Conservation (phyloP, 2,888 invertebrate genomes). For the Dicyrtomina minuta region DNA sequence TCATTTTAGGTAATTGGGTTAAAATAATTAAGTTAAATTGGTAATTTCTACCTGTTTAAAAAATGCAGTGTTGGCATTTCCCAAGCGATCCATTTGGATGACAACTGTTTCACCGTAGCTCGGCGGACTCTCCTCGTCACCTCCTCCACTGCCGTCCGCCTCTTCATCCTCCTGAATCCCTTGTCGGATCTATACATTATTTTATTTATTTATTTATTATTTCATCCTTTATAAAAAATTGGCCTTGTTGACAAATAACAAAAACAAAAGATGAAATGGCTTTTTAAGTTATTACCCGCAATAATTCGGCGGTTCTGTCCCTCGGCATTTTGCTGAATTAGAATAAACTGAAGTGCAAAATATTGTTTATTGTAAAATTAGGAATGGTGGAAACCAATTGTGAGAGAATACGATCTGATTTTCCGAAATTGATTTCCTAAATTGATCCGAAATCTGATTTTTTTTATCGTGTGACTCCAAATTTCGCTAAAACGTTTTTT, state of each 20-base stretch:
- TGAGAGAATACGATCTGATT: too few relatives aligned
- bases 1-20: neutral
- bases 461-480: too few relatives aligned
- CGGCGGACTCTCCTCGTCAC: conserved; percentile 18
- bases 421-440: too few relatives aligned
- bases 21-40: neutral
- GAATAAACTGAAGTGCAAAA: too few relatives aligned
- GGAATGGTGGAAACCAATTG: too few relatives aligned
- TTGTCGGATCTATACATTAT: conserved; percentile 1
- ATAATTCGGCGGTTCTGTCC: conserved; percentile 3
- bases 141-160: conserved; percentile 34
- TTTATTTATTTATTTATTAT: neutral
- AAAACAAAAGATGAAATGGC: neutral
- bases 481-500: too few relatives aligned
- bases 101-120: conserved; percentile 39
- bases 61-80: conserved; percentile 44
- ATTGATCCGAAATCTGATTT: too few relatives aligned
- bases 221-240: neutral
- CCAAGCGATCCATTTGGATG: conserved; percentile 46
- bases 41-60: conserved; percentile 42
- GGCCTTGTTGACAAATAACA: neutral
- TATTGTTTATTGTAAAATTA: too few relatives aligned
- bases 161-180: conserved; percentile 8
- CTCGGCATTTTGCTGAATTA: conserved; percentile 9
- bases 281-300: neutral